These are phyloP conservation scores for Maniola hyperantus DNA, from an alignment of 2,888 invertebrate genomes.

Conservation along the genomic window DNA sequence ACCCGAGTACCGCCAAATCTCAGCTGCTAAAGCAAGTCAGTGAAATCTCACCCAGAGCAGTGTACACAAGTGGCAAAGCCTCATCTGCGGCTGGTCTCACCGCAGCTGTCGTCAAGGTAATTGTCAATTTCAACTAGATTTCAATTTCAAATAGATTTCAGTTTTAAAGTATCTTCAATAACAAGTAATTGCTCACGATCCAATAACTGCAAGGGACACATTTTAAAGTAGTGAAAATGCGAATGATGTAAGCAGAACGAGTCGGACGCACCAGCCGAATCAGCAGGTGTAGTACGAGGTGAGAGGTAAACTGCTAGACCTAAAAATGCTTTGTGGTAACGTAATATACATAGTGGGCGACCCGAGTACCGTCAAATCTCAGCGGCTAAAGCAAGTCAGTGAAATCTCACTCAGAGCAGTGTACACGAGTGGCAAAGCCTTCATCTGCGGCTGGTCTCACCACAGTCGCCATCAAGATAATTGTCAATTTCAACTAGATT, in stretches of 20 bases:
- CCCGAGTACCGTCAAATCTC: conserved; percentile 99
- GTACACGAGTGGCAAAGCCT: conserved; percentile 99
- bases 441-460: conserved; percentile 99
- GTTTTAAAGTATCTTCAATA: too few species aligned
- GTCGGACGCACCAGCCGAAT: too few species aligned
- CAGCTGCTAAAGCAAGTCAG: conserved; percentile 97
- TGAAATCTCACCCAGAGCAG: conserved; percentile 97
- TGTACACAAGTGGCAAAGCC: conserved; percentile 99
- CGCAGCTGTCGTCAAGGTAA: conserved; percentile 95
- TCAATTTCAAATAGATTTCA: not conserved
- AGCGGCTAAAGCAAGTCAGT: conserved; percentile 96
- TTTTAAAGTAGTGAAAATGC: too few species aligned
- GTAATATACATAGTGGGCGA: conserved; percentile 99
- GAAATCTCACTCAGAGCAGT: conserved; percentile 98
- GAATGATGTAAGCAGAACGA: too few species aligned
- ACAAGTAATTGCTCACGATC: too few species aligned
- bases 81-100: conserved; percentile 99
- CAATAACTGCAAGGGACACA: too few species aligned
- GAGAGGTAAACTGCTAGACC: too few species aligned
- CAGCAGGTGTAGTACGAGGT: too few species aligned
- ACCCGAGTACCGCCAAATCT: conserved; percentile 99
- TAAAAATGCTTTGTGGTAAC: too few species aligned
- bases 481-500: not conserved
- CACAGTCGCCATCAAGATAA: conserved; percentile 95
- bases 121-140: not conserved